Evolutionary conservation across 2,113 vertebrate species (phyloP).

Genomic region (Peromyscus californicus): DNA sequence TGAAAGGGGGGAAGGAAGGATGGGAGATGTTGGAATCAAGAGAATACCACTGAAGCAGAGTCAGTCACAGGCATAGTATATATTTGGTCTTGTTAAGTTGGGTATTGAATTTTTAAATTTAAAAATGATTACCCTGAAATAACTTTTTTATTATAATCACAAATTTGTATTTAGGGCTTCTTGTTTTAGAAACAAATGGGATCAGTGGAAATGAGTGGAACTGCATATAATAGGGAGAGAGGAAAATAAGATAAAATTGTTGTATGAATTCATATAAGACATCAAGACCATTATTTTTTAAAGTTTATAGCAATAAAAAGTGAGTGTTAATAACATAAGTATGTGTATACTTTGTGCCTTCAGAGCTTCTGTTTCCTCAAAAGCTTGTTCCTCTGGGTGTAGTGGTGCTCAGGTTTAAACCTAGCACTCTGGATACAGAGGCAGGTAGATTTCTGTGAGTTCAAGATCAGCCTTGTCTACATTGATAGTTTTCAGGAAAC

Average conservation of each 20-base stretch:
- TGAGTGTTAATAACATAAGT: neutral
- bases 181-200: neutral
- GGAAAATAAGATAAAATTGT: neutral
- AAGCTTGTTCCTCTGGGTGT: neutral
- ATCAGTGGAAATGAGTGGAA: neutral
- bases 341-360: neutral
- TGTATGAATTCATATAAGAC: no score
- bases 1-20: neutral
- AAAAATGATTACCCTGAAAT: neutral
- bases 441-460: neutral
- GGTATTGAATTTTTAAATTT: neutral
- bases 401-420: no score
- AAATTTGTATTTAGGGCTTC: neutral
- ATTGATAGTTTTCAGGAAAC: neutral
- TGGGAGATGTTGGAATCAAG: neutral
- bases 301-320: neutral
- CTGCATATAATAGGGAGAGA: neutral
- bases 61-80: neutral
- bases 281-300: neutral
- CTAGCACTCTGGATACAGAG: neutral
- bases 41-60: neutral
- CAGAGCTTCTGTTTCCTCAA: neutral
- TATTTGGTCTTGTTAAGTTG: neutral
- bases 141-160: slow-evolving; percentile 13
- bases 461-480: neutral